Evolutionary conservation across 1,140 invertebrate genomes (phyloP).

Genomic region (Liolophura sinensis): DNA sequence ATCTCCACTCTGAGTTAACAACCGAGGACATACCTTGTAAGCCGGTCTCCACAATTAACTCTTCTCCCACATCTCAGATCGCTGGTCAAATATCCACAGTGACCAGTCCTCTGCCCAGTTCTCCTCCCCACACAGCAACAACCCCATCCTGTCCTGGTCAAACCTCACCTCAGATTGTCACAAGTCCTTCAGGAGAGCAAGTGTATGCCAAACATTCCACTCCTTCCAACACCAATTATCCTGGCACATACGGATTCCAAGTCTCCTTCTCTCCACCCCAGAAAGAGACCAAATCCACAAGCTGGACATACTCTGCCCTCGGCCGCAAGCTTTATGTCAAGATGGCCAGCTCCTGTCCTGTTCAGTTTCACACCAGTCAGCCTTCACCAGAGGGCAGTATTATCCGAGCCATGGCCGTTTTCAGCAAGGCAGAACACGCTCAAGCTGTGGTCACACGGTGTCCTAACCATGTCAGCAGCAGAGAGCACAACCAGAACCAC

Average conservation of each 20-base stretch:
- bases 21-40: no score
- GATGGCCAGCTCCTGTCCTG: constrained; percentile 60
- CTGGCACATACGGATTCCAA: constrained; percentile 21
- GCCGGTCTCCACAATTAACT: no score
- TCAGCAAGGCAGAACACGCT: constrained; percentile 59
- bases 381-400: constrained; percentile 37
- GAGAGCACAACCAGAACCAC: no score
- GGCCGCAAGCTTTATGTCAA: constrained; percentile 63
- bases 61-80: no score
- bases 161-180: no score
- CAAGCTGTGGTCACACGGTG: constrained; percentile 62
- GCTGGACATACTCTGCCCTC: constrained; percentile 59
- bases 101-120: no score
- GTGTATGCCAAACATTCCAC: no score
- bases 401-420: constrained; percentile 61
- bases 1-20: no score
- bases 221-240: constrained; percentile 21
- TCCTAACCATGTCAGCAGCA: constrained; percentile 56
- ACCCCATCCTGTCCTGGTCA: no score
- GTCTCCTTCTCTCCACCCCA: constrained; percentile 23
- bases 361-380: constrained; percentile 52
- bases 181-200: no score
- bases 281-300: constrained; percentile 36
- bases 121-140: no score
- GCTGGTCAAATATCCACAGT: no score